phyloP scores from a whole-genome alignment of 2,113 vertebrate genomes.

The Parus major region DNA sequence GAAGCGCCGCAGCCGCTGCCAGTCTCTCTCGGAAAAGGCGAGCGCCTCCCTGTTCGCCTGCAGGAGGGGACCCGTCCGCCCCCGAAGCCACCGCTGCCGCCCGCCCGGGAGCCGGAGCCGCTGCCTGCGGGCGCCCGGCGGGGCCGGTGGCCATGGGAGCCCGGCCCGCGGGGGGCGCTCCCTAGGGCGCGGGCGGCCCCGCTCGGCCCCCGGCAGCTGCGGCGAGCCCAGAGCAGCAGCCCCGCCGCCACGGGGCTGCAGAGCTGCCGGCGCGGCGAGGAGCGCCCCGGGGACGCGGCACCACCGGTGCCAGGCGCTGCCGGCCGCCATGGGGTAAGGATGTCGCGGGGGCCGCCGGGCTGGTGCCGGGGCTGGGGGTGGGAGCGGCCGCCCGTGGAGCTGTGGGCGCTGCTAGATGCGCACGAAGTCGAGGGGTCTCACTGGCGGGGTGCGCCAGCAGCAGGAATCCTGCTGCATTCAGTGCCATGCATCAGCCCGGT shows the following conservation, averaged over 20 bases:
- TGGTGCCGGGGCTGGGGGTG: not conserved
- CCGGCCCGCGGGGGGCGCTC: not conserved
- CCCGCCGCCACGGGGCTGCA: constrained; percentile 26
- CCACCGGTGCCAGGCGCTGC: constrained; percentile 27
- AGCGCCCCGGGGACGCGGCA: constrained; percentile 7
- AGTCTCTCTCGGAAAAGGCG: not conserved
- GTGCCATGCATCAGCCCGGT: not conserved
- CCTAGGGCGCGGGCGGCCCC: not conserved
- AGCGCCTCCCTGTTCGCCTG: not conserved
- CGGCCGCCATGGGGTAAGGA: constrained; percentile 78
- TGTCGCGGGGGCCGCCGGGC: not conserved
- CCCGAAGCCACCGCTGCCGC: not conserved
- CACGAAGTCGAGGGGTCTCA: not conserved
- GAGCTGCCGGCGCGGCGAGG: constrained; percentile 26
- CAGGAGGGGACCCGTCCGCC: not conserved
- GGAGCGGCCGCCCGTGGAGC: not conserved
- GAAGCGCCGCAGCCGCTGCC: not conserved
- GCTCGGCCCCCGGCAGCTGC: constrained; percentile 2
- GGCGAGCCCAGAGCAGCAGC: not conserved
- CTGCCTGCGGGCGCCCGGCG: not conserved
- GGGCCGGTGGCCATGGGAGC: not conserved
- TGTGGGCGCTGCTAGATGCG: not conserved
- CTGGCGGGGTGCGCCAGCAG: not conserved
- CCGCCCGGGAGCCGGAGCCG: constrained; percentile 10
- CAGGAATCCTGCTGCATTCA: not conserved